These are phyloP conservation scores for Lampropteryx suffumata DNA, from an alignment of 2,888 invertebrate species.

Conservation along the genomic window DNA sequence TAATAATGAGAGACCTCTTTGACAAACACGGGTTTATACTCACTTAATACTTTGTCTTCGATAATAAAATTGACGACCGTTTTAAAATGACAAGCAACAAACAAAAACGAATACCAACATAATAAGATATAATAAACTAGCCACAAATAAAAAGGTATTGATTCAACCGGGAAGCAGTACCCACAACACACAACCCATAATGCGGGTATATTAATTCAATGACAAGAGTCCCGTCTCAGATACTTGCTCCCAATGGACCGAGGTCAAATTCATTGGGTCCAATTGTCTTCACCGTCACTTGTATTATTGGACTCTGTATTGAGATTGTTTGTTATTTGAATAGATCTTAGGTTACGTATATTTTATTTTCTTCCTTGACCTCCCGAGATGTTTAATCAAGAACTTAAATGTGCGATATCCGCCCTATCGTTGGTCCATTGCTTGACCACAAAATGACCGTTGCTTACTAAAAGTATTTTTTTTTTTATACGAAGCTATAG, in stretches of 20 bases:
- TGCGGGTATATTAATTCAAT: conserved; percentile 28
- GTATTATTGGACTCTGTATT: conserved; percentile 12
- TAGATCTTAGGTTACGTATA: background rate
- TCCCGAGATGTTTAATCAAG: too few species aligned
- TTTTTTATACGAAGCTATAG: too few species aligned
- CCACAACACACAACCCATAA: conserved; percentile 3
- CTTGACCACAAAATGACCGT: too few species aligned
- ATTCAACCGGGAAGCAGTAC: conserved; percentile 22
- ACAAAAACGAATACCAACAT: background rate
- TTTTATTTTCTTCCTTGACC: too few species aligned
- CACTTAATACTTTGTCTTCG: too few species aligned
- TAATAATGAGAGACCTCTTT: too few species aligned
- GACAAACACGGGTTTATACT: too few species aligned
- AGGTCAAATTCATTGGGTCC: conserved; percentile 72
- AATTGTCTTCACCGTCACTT: conserved; percentile 51
- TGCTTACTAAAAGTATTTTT: too few species aligned
- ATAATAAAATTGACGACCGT: too few species aligned
- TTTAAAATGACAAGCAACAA: too few species aligned
- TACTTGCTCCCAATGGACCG: conserved; percentile 38
- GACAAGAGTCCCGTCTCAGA: conserved; percentile 20
- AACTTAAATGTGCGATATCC: too few species aligned
- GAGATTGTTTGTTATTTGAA: conserved; percentile 17
- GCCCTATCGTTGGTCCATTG: too few species aligned
- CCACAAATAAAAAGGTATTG: conserved; percentile 5
- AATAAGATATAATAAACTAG: background rate